Evolutionary conservation across 2,888 invertebrate species (phyloP), one percentile per base, ranked within the genome.

Genomic region (Polia nebulosa): DNA sequence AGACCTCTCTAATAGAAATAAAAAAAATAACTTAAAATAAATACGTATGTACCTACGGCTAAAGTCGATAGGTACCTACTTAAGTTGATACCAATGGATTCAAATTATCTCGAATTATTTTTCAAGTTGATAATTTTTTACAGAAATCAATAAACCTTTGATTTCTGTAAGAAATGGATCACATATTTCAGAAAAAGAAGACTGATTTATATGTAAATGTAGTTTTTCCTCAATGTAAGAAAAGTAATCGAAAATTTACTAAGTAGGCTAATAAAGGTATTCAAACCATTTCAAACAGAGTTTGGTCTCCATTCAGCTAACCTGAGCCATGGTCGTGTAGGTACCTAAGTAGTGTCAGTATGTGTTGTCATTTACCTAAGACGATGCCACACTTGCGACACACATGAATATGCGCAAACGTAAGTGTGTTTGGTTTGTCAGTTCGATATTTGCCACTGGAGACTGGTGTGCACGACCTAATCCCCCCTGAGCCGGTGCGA

Each of bases 401-500:
- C 67, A 65, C 57, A 63, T 72, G 63, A 78, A 70, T 74, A 70
- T 72, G 72, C 68, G 59, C 74, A 68, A 79, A 75, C 58, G 32
- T 67, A 73, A 77, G 64, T 75, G 62, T 76, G 60, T 83, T 83
- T 83, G 72, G 73, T 78, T 75, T 75, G 71, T 81, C 74, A 78
- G 66, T 62, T 76, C 72, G 76, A 84, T 84, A 80, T 78, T 76
- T 78, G 74, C 74, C 72, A 51, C 75, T 51, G 66, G 74, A 59
- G 72, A 69, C 78, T 78, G 67, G 67, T 75, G 73, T 75, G 80
- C 78, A 75, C 67, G 73, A 72, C 80, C 76, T 89, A 90, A 90
- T 88, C 89, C 87, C 61, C 51, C 64, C 68, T 80, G 80, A 87
- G 85, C 85, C 67, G 49, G 62, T 73, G 80, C 75, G 73, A 86